Evolutionary conservation across 2,113 vertebrate genomes (phyloP).

Genomic region (Rhineura floridana): DNA sequence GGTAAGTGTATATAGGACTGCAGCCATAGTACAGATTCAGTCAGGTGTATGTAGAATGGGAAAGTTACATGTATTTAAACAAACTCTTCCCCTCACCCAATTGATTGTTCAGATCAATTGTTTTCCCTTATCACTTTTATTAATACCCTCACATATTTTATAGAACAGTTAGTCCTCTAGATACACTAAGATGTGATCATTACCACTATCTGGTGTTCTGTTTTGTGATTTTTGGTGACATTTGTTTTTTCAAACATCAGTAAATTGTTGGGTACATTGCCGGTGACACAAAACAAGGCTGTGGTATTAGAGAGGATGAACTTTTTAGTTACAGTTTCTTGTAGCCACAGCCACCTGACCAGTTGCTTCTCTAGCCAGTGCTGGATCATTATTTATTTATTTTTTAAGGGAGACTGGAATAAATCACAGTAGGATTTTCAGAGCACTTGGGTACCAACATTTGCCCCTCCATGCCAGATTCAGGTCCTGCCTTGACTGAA

Average conservation of each 20-base stretch:
- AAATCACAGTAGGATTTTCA: no score
- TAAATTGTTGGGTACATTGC: not conserved
- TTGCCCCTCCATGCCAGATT: not conserved
- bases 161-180: not conserved
- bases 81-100: not conserved
- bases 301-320: not conserved
- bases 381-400: not conserved
- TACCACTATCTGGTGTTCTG: not conserved
- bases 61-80: no score
- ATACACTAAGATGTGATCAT: not conserved
- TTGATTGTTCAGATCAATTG: not conserved
- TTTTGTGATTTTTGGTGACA: not conserved
- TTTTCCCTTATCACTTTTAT: not conserved
- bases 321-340: not conserved
- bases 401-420: not conserved
- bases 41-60: no score
- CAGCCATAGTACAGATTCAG: no score
- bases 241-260: slow-evolving; percentile 24
- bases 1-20: no score
- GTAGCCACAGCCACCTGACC: not conserved
- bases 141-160: not conserved
- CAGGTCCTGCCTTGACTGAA: not conserved
- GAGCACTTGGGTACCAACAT: no score
- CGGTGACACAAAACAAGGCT: slow-evolving; percentile 1
- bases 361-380: not conserved